A percentile compares a stretch with the other conserved stretches of the same genome.
Conservation (phyloP, 2,797 vertebrate species). For the Lacerta viridis region DNA sequence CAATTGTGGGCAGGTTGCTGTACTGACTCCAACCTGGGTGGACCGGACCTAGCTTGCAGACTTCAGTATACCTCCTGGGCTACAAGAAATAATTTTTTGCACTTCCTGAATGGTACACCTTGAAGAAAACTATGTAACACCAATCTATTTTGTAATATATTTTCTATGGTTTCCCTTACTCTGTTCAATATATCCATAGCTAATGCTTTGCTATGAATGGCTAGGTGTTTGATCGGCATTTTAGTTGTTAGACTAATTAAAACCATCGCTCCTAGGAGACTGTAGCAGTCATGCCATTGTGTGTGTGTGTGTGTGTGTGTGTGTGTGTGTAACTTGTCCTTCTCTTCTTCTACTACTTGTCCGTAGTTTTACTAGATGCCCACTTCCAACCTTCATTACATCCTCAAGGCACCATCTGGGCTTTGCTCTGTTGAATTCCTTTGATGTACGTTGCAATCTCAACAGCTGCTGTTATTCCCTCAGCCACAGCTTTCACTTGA, state of each 20-base stretch:
- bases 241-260: background rate
- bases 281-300: background rate
- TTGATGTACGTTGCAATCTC: background rate
- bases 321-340: no score
- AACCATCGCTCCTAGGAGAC: background rate
- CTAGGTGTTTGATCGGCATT: background rate
- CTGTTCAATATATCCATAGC: background rate
- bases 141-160: background rate
- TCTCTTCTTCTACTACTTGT: conserved; percentile 4
- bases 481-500: background rate
- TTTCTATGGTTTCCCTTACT: background rate
- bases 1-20: no score
- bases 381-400: background rate
- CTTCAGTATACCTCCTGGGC: no score
- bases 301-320: no score
- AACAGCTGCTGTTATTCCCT: conserved; percentile 11
- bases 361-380: background rate
- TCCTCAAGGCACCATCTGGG: conserved; percentile 13
- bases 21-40: no score
- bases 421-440: background rate
- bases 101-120: no score
- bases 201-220: background rate
- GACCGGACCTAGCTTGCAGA: no score
- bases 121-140: no score
- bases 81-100: no score